Evolutionary conservation across 2,113 vertebrate genomes (phyloP), one percentile per base, ranked within the genome.

Genomic region (Sinocyclocheilus rhinocerous): DNA sequence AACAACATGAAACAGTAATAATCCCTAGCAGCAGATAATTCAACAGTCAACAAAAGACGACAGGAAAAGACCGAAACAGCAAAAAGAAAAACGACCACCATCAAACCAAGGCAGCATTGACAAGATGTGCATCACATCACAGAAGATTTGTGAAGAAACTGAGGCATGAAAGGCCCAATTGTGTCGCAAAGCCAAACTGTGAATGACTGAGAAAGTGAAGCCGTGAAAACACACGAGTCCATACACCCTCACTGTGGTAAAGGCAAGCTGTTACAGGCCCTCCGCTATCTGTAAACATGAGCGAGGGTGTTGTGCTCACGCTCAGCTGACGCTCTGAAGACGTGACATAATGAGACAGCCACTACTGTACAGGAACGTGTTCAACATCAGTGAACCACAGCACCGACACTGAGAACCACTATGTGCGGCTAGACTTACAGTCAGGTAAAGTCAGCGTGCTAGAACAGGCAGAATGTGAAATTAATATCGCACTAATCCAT

Each of bases 261-360:
- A 52, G 85, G 48, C 89, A 89, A 81, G 87, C 88, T 76, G 65
- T 83, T 82, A 88, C 88, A 92, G 77, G 88, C 81, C 70, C 4
- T 65, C 16, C 13, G 8, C 45, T 77, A 78, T 88, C 82, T 86
- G 18, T 85, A 83, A 52, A 72, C 72, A 36, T 45, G 76, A 89
- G 50, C 18, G 72, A 52, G 57, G 42, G 70, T 82, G 81, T 55
- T 75, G 36, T 83, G 65, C 75, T 76, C 70, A 85, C 48, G 70
- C 83, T 84, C 39, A 48, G 75, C 79, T 69, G 48, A 67, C 8
- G 15, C 63, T 73, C 57, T 85, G 48, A 84, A 50, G 59, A 80
- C 76, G 8, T 52, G 50, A 33, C 36, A 15, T 42, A 45, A 36
- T 22, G 33, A 36, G 16, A 24, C 11, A 29, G 42, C 3, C 16